A percentile compares a stretch with the other conserved stretches of the same genome.
Evolutionary conservation across 2,888 invertebrate genomes (phyloP).

Genomic region (Drosophila picticornis): DNA sequence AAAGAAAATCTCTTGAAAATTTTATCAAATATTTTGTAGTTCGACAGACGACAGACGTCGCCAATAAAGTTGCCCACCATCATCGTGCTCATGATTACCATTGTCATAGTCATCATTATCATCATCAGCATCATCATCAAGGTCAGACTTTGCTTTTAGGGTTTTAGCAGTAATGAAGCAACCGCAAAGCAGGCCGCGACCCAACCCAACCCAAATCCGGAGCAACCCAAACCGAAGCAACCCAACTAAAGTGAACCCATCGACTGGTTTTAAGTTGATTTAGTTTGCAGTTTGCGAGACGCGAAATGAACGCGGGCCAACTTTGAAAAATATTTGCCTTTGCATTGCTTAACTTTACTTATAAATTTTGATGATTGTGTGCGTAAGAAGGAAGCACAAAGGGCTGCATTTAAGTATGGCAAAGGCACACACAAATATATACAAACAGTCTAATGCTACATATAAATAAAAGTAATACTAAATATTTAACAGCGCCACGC

Average conservation of each 20-base stretch:
- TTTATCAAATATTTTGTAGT: slow-evolving; percentile 60
- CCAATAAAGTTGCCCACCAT: slow-evolving; percentile 8
- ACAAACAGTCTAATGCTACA: background rate
- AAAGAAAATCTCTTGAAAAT: slow-evolving; percentile 67
- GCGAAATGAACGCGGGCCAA: slow-evolving; percentile 33
- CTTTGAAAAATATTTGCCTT: slow-evolving; percentile 72
- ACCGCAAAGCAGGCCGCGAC: slow-evolving; percentile 56
- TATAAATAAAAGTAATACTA: background rate
- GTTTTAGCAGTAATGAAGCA: slow-evolving; percentile 65
- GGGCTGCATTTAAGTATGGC: slow-evolving; percentile 24
- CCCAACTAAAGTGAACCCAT: slow-evolving; percentile 35
- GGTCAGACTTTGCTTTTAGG: slow-evolving; percentile 51
- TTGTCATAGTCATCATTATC: slow-evolving; percentile 15
- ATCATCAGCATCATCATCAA: slow-evolving; percentile 18
- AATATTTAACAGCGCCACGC: slow-evolving; percentile 23
- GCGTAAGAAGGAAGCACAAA: slow-evolving; percentile 47
- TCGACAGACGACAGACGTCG: slow-evolving; percentile 40
- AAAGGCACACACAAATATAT: slow-evolving; percentile 14
- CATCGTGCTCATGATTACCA: slow-evolving; percentile 10
- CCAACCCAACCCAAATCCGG: slow-evolving; percentile 22
- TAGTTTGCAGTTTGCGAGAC: slow-evolving; percentile 58
- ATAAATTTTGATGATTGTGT: slow-evolving; percentile 74
- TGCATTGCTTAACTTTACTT: slow-evolving; percentile 71
- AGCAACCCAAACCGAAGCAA: slow-evolving; percentile 27
- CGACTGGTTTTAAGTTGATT: slow-evolving; percentile 69